Evolutionary conservation across 2,797 vertebrate genomes (phyloP).

Genomic region (Pseudopleuronectes americanus): DNA sequence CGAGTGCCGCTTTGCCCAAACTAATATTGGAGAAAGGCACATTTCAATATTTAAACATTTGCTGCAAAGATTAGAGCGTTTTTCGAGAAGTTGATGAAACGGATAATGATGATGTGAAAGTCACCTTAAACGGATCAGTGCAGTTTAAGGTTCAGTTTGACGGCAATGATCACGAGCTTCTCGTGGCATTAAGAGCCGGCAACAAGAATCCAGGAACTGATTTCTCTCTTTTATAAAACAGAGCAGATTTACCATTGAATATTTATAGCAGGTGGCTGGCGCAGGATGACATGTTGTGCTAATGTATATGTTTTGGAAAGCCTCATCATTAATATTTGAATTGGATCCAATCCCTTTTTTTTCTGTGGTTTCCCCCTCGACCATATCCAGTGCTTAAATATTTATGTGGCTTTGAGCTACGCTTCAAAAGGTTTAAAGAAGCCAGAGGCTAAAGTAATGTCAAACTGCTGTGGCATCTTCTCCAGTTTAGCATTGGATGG

Average conservation of each 20-base stretch:
- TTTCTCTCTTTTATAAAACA: background rate
- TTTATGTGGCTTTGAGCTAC: slow-evolving; percentile 56
- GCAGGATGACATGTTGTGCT: slow-evolving; percentile 16
- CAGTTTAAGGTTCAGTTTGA: background rate
- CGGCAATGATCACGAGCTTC: too few relatives aligned
- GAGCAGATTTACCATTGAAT: slow-evolving; percentile 14
- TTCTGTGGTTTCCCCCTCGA: slow-evolving; percentile 34
- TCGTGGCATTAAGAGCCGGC: background rate
- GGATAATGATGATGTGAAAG: too few relatives aligned
- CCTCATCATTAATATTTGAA: slow-evolving; percentile 71
- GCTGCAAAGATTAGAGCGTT: too few relatives aligned
- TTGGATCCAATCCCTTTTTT: slow-evolving; percentile 46
- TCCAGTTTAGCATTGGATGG: slow-evolving; percentile 17
- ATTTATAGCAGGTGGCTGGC: slow-evolving; percentile 4
- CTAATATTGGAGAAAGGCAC: too few relatives aligned
- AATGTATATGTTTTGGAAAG: slow-evolving; percentile 63
- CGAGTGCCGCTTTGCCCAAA: too few relatives aligned
- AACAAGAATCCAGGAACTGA: background rate
- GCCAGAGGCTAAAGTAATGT: slow-evolving; percentile 32
- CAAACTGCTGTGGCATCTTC: slow-evolving; percentile 18
- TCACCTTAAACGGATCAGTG: background rate
- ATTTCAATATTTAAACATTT: too few relatives aligned
- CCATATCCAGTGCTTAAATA: slow-evolving; percentile 56
- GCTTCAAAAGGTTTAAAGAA: slow-evolving; percentile 42
- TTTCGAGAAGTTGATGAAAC: too few relatives aligned